A percentile compares a stretch with the other conserved stretches of the same genome.
phyloP scores from a whole-genome alignment of 2,113 vertebrate genomes.

The Coptodon bakossiorum region DNA sequence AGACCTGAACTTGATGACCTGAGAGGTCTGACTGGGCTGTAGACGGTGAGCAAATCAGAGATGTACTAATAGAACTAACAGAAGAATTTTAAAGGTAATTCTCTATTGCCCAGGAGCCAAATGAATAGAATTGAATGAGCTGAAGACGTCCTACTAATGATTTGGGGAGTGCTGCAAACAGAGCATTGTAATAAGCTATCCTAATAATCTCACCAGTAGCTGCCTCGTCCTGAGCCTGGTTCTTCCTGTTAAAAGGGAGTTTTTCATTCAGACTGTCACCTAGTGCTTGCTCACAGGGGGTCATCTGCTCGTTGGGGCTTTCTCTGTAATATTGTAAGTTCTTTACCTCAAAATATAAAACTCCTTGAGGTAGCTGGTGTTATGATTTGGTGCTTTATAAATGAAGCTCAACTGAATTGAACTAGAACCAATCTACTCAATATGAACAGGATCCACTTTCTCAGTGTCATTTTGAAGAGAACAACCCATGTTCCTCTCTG shows the following conservation, averaged over 20 bases:
- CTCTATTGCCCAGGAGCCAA: neutral
- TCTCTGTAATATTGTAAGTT: accelerated
- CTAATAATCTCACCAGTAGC: neutral
- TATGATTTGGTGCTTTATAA: neutral
- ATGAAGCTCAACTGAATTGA: neutral
- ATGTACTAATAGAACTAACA: neutral
- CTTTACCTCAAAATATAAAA: neutral
- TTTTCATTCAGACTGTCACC: neutral
- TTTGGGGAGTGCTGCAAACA: neutral
- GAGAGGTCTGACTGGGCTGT: neutral
- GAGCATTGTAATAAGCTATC: neutral
- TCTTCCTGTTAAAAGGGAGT: neutral
- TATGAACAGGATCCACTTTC: neutral
- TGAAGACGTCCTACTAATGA: neutral
- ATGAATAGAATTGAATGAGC: neutral
- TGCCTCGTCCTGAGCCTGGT: neutral
- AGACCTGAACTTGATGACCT: neutral
- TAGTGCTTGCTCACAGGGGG: neutral
- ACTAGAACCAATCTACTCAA: neutral
- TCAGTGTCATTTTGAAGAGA: neutral
- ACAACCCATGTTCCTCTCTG: neutral
- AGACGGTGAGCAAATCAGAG: neutral
- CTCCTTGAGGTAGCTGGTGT: neutral
- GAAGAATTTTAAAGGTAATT: neutral
- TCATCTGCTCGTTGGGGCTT: neutral